Evolutionary conservation across 1,140 invertebrate genomes (phyloP).

Genomic region (Drosophila kanapiae): DNA sequence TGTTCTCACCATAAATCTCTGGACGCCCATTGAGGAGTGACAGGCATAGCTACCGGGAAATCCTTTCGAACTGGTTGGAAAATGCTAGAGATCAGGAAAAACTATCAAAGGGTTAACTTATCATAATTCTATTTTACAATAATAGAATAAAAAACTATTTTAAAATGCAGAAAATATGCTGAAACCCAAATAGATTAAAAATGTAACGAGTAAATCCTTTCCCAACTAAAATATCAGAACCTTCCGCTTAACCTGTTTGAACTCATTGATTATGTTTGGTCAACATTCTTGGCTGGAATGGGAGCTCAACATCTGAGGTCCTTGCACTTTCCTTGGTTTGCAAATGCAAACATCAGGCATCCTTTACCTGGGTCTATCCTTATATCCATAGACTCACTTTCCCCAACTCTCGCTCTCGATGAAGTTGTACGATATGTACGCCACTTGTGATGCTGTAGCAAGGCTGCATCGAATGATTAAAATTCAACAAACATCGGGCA

Average conservation of each 20-base stretch:
- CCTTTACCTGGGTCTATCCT: not conserved
- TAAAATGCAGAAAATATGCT: not conserved
- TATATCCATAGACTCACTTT: constrained; percentile 14
- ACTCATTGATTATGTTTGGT: constrained; percentile 15
- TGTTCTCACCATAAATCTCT: constrained; percentile 74
- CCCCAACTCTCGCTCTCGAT: constrained; percentile 40
- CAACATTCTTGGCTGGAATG: constrained; percentile 1
- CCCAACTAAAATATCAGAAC: not conserved
- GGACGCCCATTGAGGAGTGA: constrained; percentile 45
- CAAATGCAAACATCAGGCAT: constrained; percentile 9
- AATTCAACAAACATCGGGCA: constrained; percentile 69
- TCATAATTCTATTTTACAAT: not conserved
- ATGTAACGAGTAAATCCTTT: not conserved
- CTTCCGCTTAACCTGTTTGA: not conserved
- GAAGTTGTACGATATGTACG: constrained; percentile 15
- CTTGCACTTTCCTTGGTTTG: constrained; percentile 26
- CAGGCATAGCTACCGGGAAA: constrained; percentile 51
- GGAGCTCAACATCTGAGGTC: not conserved
- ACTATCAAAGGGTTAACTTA: not conserved
- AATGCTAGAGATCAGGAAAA: not conserved
- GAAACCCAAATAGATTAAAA: not conserved
- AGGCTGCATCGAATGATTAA: constrained; percentile 65
- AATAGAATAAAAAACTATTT: not conserved
- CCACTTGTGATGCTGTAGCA: too few relatives aligned
- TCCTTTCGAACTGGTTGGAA: constrained; percentile 53